Evolutionary conservation across 2,888 invertebrate species (phyloP).

Genomic region (Linnaemya tessellans): DNA sequence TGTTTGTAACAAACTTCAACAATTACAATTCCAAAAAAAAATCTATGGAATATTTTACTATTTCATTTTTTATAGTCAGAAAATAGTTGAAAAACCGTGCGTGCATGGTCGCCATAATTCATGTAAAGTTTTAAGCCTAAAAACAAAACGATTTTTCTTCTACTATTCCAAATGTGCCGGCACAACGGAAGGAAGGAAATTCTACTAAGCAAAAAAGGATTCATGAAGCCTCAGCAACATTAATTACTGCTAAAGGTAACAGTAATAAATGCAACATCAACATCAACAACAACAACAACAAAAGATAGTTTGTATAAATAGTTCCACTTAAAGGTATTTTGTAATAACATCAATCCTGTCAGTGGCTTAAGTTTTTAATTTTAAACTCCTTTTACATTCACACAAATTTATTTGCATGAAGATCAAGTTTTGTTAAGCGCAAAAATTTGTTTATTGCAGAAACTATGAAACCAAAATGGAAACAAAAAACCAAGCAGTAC

Average conservation of each 20-base stretch:
- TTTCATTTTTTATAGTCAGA: too few species aligned
- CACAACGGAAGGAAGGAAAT: slow-evolving; percentile 57
- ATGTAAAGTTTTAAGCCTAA: slow-evolving; percentile 58
- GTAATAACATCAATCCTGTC: slow-evolving; percentile 59
- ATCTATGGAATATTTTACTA: too few species aligned
- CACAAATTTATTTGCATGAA: slow-evolving; percentile 1
- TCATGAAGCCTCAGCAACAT: background rate
- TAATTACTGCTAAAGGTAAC: background rate
- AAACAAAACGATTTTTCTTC: slow-evolving; percentile 48
- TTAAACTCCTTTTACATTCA: background rate
- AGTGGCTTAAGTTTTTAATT: slow-evolving; percentile 58
- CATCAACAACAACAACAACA: too few species aligned
- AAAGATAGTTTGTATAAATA: slow-evolving; percentile 23
- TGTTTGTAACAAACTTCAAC: too few species aligned
- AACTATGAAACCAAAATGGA: slow-evolving; percentile 18
- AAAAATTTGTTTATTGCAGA: slow-evolving; percentile 68
- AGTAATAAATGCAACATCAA: background rate
- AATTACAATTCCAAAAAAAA: too few species aligned
- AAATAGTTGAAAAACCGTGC: slow-evolving; percentile 35
- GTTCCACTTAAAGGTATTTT: slow-evolving; percentile 60
- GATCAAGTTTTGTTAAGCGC: slow-evolving; percentile 50
- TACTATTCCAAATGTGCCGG: background rate
- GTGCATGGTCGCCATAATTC: slow-evolving; percentile 64
- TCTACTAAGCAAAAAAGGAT: slow-evolving; percentile 34
- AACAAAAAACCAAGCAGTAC: background rate